Evolutionary conservation across 2,113 vertebrate species (phyloP).

Genomic region (Corvus hawaiiensis): DNA sequence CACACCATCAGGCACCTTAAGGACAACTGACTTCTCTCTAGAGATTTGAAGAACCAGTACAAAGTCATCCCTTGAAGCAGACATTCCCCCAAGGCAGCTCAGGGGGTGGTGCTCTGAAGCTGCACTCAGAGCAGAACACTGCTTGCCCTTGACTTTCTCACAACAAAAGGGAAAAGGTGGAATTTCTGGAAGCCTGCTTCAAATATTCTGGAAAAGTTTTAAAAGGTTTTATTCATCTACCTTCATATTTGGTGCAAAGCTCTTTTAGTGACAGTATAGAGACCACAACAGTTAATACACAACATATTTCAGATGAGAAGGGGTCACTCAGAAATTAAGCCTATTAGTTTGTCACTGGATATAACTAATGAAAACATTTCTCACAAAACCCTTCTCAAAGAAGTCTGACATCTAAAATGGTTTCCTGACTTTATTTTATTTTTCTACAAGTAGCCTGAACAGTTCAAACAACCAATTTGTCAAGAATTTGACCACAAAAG

Average conservation of each 20-base stretch:
- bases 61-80: neutral
- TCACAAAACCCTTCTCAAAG: neutral
- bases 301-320: neutral
- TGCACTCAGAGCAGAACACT: neutral
- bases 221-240: neutral
- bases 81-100: neutral
- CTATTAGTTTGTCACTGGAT: neutral
- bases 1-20: neutral
- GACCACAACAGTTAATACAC: neutral
- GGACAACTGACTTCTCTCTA: neutral
- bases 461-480: neutral
- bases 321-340: neutral
- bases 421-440: neutral
- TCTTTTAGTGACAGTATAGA: neutral
- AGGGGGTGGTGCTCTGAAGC: neutral
- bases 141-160: neutral
- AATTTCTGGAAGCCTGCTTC: neutral
- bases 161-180: neutral
- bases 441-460: neutral
- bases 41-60: neutral
- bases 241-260: neutral
- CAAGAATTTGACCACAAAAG: neutral
- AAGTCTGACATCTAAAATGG: neutral
- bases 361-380: neutral
- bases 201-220: neutral